Percentiles rank a stretch among this genome's conserved stretches.
These are phyloP conservation scores for Cinclus cinclus DNA, from an alignment of 2,113 vertebrate species.

Conservation along the genomic window DNA sequence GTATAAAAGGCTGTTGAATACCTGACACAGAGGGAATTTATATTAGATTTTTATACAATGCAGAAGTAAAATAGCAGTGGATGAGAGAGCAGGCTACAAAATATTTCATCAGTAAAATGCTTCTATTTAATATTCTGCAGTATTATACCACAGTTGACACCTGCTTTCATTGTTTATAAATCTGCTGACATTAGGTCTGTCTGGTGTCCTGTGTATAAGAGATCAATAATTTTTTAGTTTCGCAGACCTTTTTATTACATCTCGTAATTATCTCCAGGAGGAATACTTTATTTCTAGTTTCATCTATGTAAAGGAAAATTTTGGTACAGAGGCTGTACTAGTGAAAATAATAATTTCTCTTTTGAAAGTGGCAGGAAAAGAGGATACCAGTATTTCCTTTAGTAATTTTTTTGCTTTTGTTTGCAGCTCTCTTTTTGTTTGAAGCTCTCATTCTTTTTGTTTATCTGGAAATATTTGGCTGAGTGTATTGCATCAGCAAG, in stretches of 20 bases:
- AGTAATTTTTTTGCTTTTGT: neutral
- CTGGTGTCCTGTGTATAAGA: neutral
- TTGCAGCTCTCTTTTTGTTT: too few relatives aligned
- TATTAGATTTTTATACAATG: neutral
- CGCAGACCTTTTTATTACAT: neutral
- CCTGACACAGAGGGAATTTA: neutral
- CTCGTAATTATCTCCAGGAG: neutral
- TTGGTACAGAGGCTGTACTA: neutral
- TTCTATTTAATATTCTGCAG: neutral
- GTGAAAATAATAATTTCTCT: neutral
- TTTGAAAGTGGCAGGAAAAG: neutral
- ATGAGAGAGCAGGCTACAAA: neutral
- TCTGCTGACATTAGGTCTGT: neutral
- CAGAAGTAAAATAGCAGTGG: neutral
- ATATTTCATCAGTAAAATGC: neutral
- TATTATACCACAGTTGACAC: neutral
- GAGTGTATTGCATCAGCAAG: neutral
- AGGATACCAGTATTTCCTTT: neutral
- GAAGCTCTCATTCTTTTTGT: neutral
- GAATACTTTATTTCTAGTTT: neutral
- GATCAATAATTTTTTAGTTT: neutral
- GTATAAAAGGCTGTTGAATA: neutral
- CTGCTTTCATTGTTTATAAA: neutral
- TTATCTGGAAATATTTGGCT: neutral
- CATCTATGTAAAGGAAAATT: neutral